phyloP scores from a whole-genome alignment of 2,113 vertebrate genomes.

The Mustelus asterias region DNA sequence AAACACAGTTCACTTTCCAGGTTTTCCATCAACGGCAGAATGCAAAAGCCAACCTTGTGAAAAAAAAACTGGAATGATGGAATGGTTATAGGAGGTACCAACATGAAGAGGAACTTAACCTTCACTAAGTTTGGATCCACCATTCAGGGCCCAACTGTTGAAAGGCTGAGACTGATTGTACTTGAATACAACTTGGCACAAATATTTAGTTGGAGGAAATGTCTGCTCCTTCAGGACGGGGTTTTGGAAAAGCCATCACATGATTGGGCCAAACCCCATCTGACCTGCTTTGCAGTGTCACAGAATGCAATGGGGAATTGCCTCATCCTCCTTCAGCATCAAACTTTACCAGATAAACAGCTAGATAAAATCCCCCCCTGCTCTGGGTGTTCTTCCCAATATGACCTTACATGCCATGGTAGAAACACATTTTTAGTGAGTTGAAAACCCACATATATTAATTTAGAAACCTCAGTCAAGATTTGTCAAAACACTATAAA shows the following conservation, averaged over 20 bases:
- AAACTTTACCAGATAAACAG: not conserved
- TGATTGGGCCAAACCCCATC: not conserved
- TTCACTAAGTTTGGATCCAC: not conserved
- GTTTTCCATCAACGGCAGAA: not conserved
- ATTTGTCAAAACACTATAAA: not conserved
- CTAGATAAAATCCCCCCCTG: not conserved
- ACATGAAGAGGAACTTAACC: not conserved
- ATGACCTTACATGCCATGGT: not conserved
- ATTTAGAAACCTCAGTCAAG: not conserved
- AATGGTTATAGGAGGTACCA: not conserved
- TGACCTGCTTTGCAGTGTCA: not conserved
- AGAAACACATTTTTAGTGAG: too few species aligned
- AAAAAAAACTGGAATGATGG: not conserved
- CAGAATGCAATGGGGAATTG: not conserved
- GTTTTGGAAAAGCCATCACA: not conserved
- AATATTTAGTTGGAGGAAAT: too few species aligned
- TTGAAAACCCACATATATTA: not conserved
- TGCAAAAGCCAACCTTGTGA: not conserved
- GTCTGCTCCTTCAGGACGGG: too few species aligned
- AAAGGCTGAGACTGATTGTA: not conserved
- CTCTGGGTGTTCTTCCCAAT: not conserved
- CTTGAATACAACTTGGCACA: too few species aligned
- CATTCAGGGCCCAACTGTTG: not conserved
- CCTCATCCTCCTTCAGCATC: not conserved
- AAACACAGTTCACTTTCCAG: not conserved